These are phyloP conservation scores for Leptinotarsa undecemlineata DNA, from an alignment of 1,140 invertebrate species.

Conservation along the genomic window DNA sequence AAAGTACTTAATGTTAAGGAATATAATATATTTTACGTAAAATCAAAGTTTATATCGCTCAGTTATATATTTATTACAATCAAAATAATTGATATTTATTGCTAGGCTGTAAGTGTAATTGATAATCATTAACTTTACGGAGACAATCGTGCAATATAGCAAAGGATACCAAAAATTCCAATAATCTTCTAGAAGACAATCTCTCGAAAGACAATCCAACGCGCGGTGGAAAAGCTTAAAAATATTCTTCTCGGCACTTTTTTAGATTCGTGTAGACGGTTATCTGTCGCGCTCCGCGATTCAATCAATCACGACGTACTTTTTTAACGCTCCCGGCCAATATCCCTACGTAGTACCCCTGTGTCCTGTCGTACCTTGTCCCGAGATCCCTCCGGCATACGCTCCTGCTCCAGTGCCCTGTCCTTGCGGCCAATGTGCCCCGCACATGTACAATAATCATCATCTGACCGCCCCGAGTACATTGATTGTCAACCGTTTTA, in stretches of 20 bases:
- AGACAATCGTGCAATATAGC: slow-evolving; percentile 52
- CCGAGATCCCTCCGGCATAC: slow-evolving; percentile 42
- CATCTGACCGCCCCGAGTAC: slow-evolving; percentile 50
- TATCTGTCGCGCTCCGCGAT: slow-evolving; percentile 11
- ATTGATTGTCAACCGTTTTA: slow-evolving; percentile 55
- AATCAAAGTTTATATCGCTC: slow-evolving; percentile 44
- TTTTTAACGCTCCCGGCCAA: slow-evolving; percentile 53
- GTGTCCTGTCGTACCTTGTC: slow-evolving; percentile 51
- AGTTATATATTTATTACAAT: slow-evolving; percentile 39
- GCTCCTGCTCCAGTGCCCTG: slow-evolving; percentile 43
- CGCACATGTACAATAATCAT: slow-evolving; percentile 49
- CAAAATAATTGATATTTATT: slow-evolving; percentile 24
- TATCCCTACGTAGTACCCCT: slow-evolving; percentile 56
- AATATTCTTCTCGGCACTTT: slow-evolving; percentile 24
- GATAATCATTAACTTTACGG: slow-evolving; percentile 18
- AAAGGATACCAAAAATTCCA: slow-evolving; percentile 22
- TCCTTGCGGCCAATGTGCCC: slow-evolving; percentile 54
- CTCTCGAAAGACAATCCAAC: slow-evolving; percentile 35
- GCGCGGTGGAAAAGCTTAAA: background rate
- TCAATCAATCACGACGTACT: slow-evolving; percentile 52
- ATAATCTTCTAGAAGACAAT: slow-evolving; percentile 33
- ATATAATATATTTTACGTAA: slow-evolving; percentile 18
- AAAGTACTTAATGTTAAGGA: slow-evolving; percentile 28
- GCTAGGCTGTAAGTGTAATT: slow-evolving; percentile 10
- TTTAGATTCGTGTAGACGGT: slow-evolving; percentile 23